phyloP scores from a whole-genome alignment of 2,113 vertebrate species.

The Hippocampus barbouri region DNA sequence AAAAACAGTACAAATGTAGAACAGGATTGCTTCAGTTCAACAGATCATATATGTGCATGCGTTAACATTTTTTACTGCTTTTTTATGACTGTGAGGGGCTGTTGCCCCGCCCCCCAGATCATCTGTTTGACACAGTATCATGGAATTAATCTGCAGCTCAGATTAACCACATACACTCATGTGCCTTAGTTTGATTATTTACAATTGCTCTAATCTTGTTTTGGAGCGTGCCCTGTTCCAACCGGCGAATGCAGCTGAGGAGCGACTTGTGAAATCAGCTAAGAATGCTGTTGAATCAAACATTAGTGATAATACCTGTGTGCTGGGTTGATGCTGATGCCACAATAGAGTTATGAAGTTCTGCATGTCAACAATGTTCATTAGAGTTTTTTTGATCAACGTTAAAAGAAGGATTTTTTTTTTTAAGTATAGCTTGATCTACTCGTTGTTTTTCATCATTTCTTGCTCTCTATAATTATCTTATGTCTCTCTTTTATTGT shows the following conservation, averaged over 20 bases:
- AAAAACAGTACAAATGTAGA: background rate
- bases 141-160: slow-evolving; percentile 60
- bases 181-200: slow-evolving; percentile 61
- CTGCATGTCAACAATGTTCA: slow-evolving; percentile 40
- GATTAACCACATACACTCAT: slow-evolving; percentile 62
- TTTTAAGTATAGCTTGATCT: background rate
- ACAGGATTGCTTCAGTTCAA: background rate
- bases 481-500: background rate
- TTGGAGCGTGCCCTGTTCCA: slow-evolving; percentile 50
- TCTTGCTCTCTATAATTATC: background rate
- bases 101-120: slow-evolving; percentile 12
- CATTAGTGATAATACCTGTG: slow-evolving; percentile 57
- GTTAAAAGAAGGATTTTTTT: background rate
- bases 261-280: slow-evolving; percentile 41
- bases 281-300: slow-evolving; percentile 61
- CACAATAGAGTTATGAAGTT: slow-evolving; percentile 32
- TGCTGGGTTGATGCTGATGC: slow-evolving; percentile 39
- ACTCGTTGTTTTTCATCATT: background rate
- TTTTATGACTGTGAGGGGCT: slow-evolving; percentile 25
- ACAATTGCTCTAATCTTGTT: slow-evolving; percentile 67
- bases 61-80: background rate
- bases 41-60: too few relatives aligned
- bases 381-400: slow-evolving; percentile 8
- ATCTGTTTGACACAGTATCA: slow-evolving; percentile 56
- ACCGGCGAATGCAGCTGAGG: slow-evolving; percentile 19